Base-by-base conservation (phyloP, 2,113 vertebrate genomes). In the Aspiorhynchus laticeps region DNA sequence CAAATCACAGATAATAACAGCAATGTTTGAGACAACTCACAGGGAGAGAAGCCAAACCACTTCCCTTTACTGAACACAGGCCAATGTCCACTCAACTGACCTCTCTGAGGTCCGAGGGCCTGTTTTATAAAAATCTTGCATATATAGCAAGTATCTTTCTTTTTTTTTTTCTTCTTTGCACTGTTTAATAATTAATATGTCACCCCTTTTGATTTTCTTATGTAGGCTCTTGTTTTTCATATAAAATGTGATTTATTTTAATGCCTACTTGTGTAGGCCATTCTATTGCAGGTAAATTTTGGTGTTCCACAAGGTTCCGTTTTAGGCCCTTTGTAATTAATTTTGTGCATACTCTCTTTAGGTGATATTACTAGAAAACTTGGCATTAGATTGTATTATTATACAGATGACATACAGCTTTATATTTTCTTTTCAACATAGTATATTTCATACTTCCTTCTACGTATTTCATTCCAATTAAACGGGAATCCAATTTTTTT, bases 11-110 rank as follows among this genome's bases (percentile, higher is more conserved):
- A 82, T 41, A 82, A 82, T 46, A 63, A 67, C 59, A 10, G 59
- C 59, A 67, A 82, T 82, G 80, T 82, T 65, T 65, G n/a, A 81
- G 36, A 82, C 38, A 28, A 43, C n/a, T 17, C n/a, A 82, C 9
- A 21, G 38, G 59, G 59, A 67, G n/a, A 46, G 80, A 65, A 65
- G 59, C 80, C 80, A 82, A 67, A 82, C 80, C 59, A 82, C 80
- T 65, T 67, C 80, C 38, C 10, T 28, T 67, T 46, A 46, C 36
- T 63, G n/a, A 67, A 31, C 15, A 65, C 38, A 46, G 80, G 51
- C n/a, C n/a, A 67, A 24, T 77, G 41, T 28, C 82, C 31, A 17
- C 71, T 75, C 71, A 6, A 6, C 59, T 65, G 59, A 65, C 79
- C 79, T 61, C 74, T 81, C n/a, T 81, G 79, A 28, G 31, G 51